Conservation (phyloP, 1,140 invertebrate species). For the Aphelenchoides avenae region DNA sequence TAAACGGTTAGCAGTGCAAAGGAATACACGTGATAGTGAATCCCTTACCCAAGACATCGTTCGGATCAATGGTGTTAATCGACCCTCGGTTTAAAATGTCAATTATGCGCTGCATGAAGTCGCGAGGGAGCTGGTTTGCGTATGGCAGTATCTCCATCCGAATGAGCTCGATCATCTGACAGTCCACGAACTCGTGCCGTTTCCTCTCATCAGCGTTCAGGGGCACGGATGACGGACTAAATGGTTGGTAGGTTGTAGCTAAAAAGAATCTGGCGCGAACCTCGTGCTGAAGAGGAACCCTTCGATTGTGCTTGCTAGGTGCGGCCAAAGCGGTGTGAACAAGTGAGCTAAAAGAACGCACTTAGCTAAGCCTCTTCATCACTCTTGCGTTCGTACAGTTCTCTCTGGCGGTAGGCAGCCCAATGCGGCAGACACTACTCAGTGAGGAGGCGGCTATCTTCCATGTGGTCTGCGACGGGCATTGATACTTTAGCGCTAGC, state of each 20-base stretch:
- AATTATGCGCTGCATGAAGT: conserved; percentile 80
- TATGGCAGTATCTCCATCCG: conserved; percentile 79
- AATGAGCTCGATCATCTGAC: conserved; percentile 76
- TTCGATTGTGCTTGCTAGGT: conserved; percentile 77
- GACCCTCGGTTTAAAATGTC: conserved; percentile 86
- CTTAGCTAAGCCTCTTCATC: too few relatives aligned
- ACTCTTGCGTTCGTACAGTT: too few relatives aligned
- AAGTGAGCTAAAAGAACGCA: conserved; percentile 57
- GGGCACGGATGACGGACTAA: conserved; percentile 69
- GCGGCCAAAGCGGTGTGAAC: conserved; percentile 70
- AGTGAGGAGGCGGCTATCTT: conserved; percentile 76
- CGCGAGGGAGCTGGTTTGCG: conserved; percentile 73
- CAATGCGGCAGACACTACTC: conserved; percentile 74
- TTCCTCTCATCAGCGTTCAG: conserved; percentile 54
- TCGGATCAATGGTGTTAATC: conserved; percentile 65
- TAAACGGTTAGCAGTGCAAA: conserved; percentile 9
- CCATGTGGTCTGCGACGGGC: conserved; percentile 77
- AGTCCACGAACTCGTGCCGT: conserved; percentile 50
- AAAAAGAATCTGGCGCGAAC: not conserved
- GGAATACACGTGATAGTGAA: conserved; percentile 6
- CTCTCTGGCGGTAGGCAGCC: conserved; percentile 78
- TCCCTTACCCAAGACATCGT: conserved; percentile 53
- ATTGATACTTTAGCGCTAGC: conserved; percentile 76
- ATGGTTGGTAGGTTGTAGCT: conserved; percentile 50
- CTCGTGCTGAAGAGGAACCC: conserved; percentile 77